Base-by-base conservation (phyloP, 53 echinoderm and acorn worm genomes). In the Stichopus horrens region DNA sequence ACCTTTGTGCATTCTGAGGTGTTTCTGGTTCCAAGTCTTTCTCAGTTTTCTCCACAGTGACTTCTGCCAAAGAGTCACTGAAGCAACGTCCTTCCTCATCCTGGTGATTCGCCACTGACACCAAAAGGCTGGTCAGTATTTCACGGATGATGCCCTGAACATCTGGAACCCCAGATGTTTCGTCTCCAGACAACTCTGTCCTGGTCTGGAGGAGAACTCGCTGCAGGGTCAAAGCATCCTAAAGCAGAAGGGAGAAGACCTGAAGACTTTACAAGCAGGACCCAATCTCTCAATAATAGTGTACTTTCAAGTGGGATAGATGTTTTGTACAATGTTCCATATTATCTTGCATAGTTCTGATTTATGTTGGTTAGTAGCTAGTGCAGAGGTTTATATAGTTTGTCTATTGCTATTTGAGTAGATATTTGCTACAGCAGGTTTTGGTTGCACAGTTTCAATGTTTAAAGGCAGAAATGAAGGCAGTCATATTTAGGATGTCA, bases 61-160 rank as follows among this genome's bases (percentile, higher is more conserved):
- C 92, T 90, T 97, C 97, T 8, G 94, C 93, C 73, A 97, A 82
- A 7, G 97, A 97, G 79, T 97, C 97, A 76, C 95, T 97, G 77
- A 92, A 97, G 86, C 97, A 97, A 19, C 97, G 88, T 7, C 97
- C 97, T 63, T 97, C 97, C 80, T 97, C 97, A 68, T 97, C 97
- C 77, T 97, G 97, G 78, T 97, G 95, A 74, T 97, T 97, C 85
- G 95, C 97, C 58, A 97, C 77, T 5, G 97, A 97, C 37, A 97
- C 97, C 89, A 95, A 91, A 67, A 97, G 94, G 88, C 91, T 97
- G 79, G 97, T 97, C 56, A 97, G 79, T 23, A 97, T 97, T 90
- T 97, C 97, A 54, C 97, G 60, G 54, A 97, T 95, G 56, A 94
- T 67, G 52, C 93, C 92, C 94, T 95, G 94, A 51, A 97, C 93